Base-by-base conservation (phyloP, 2,888 invertebrate species). In the Bedellia somnulentella region DNA sequence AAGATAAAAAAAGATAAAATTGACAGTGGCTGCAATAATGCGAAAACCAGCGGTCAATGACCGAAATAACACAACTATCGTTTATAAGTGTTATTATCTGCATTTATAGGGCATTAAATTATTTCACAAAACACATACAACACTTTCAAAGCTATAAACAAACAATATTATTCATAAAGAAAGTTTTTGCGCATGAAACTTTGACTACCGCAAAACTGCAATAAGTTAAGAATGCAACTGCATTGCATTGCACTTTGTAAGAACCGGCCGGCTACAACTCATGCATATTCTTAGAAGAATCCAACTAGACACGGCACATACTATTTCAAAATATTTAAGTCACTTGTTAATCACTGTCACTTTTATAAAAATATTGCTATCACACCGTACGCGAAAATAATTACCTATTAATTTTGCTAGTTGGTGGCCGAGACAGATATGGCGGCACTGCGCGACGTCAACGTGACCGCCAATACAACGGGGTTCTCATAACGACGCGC, bases 401-500 rank as follows among this genome's bases (percentile, higher is more conserved):
- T 78, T 78, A 78, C 78, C 78, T 78, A 77, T 71, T 66, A 78
- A 77, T 78, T 78, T 78, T 75, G 73, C 71, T 77, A 76, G 67
- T 70, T 73, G 75, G 68, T 73, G 73, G 68, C 77, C 76, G 75
- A 76, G 78, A 78, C 77, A 81, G 81, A 80, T 82, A 82, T 82
- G 81, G 82, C 82, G 82, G 80, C 80, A 75, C 71, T 64, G 76
- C 79, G 71, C 77, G 79, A 80, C 80, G 80, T 81, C 81, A 81
- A 81, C 80, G 80, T 80, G 79, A 80, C 79, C 79, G 75, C 79
- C 78, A 70, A 73, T 80, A 79, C n/a, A n/a, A n/a, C 82, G 83
- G 84, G 85, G 84, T 84, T 81, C 82, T 83, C 83, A 82, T 79
- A 82, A 80, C 81, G 83, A 85, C 85, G 86, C 86, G 84, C 84